Conservation (phyloP, 2,113 vertebrate species). For the Oreochromis spilurus region DNA sequence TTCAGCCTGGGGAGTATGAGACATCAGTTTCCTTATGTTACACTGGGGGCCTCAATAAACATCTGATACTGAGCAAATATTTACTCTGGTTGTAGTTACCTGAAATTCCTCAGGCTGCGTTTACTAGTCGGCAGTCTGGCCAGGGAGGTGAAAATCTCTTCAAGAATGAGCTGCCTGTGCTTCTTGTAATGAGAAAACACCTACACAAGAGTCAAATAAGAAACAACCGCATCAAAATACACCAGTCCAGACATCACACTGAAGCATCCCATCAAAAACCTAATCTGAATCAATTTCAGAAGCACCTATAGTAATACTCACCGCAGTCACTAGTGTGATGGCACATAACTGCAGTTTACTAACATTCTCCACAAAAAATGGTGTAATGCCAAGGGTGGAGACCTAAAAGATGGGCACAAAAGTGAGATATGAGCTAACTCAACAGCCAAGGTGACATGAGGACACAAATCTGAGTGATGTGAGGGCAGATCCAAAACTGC, state of each 20-base stretch:
- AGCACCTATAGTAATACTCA: slow-evolving; percentile 60
- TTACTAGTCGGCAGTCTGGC: slow-evolving; percentile 93
- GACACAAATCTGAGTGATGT: background rate
- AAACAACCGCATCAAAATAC: background rate
- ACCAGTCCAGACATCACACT: background rate
- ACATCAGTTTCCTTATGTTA: background rate
- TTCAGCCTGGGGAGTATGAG: slow-evolving; percentile 77
- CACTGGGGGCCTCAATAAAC: background rate
- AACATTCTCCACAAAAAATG: slow-evolving; percentile 98
- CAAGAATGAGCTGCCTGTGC: slow-evolving; percentile 93
- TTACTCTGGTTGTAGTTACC: slow-evolving; percentile 65
- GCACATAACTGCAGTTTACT: slow-evolving; percentile 93
- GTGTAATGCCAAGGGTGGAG: slow-evolving; percentile 96
- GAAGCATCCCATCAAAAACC: background rate
- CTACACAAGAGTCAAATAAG: slow-evolving; percentile 23
- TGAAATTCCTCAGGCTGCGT: slow-evolving; percentile 94
- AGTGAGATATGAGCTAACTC: background rate
- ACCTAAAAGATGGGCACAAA: slow-evolving; percentile 70
- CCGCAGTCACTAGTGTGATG: slow-evolving; percentile 95
- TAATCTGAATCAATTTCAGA: background rate
- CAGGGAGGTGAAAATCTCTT: slow-evolving; percentile 97
- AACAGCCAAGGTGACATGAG: background rate
- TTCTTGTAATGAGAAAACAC: slow-evolving; percentile 92
- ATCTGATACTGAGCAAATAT: background rate
- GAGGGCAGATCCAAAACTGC: background rate